These are phyloP conservation scores for Bradypodion ventrale DNA, from an alignment of 2,797 vertebrate genomes.

Conservation along the genomic window DNA sequence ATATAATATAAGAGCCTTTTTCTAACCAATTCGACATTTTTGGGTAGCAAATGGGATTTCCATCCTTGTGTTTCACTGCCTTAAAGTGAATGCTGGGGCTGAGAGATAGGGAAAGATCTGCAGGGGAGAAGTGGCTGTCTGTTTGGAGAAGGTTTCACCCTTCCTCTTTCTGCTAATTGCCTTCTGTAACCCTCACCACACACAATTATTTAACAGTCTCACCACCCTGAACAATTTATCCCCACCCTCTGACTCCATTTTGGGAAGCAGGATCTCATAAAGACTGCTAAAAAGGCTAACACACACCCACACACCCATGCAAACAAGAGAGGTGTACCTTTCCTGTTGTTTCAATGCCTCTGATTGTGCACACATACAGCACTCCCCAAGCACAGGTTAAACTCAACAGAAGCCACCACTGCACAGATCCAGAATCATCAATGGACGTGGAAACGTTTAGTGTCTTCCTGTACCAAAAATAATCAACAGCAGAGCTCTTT, in stretches of 20 bases:
- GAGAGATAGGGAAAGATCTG: neutral
- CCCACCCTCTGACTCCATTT: neutral
- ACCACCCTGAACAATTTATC: neutral
- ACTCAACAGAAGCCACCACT: slow-evolving; percentile 87
- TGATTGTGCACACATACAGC: slow-evolving; percentile 86
- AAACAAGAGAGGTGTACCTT: slow-evolving; percentile 79
- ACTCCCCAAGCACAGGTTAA: slow-evolving; percentile 85
- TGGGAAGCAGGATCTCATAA: too few relatives aligned
- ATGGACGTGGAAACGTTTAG: slow-evolving; percentile 84
- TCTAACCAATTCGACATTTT: neutral
- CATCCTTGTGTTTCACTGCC: neutral
- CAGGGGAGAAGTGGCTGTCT: neutral
- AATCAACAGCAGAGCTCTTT: slow-evolving; percentile 87
- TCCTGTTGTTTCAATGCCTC: slow-evolving; percentile 92
- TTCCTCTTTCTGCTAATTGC: neutral
- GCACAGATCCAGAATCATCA: slow-evolving; percentile 78
- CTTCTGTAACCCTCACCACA: too few relatives aligned
- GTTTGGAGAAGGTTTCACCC: neutral
- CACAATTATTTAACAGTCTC: neutral
- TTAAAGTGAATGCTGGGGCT: neutral
- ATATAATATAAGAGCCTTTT: neutral
- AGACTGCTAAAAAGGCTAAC: neutral
- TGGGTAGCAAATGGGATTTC: neutral
- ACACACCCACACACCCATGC: too few relatives aligned
- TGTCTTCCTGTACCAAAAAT: slow-evolving; percentile 92